These are phyloP conservation scores for Andrena minutula DNA, from an alignment of 2,888 invertebrate genomes.

Conservation along the genomic window DNA sequence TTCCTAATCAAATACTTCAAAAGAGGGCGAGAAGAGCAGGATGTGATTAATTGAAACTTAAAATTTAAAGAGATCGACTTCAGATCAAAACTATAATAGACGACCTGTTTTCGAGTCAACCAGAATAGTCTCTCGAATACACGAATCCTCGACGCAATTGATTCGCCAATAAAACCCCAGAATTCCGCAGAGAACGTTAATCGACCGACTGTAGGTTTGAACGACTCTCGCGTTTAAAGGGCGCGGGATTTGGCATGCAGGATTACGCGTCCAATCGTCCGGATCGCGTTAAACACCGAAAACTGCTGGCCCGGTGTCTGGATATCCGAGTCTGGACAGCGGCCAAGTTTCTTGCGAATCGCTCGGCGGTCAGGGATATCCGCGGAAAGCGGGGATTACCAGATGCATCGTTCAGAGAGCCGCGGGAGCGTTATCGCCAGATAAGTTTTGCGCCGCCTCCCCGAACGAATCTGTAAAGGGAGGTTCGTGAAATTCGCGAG, in stretches of 20 bases:
- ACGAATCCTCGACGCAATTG: slow-evolving; percentile 29
- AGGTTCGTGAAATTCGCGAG: neutral
- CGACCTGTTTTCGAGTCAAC: neutral
- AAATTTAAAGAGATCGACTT: neutral
- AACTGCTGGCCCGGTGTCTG: slow-evolving; percentile 45
- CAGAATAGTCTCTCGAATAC: neutral
- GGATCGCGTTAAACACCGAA: slow-evolving; percentile 61
- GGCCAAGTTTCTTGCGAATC: slow-evolving; percentile 78
- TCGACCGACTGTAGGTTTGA: slow-evolving; percentile 38
- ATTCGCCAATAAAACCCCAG: slow-evolving; percentile 16
- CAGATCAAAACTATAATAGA: neutral
- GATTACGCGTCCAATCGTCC: slow-evolving; percentile 58
- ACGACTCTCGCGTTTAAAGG: slow-evolving; percentile 47
- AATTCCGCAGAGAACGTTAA: slow-evolving; percentile 45
- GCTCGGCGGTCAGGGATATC: slow-evolving; percentile 72
- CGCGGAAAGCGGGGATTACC: slow-evolving; percentile 74
- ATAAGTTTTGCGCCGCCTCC: slow-evolving; percentile 48
- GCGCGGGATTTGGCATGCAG: slow-evolving; percentile 60
- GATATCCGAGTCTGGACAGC: slow-evolving; percentile 68
- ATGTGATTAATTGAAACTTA: neutral
- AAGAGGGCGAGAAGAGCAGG: too few relatives aligned
- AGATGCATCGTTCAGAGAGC: slow-evolving; percentile 72
- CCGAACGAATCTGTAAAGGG: neutral
- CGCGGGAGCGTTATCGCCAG: slow-evolving; percentile 67
- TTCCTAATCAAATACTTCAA: too few relatives aligned